These are phyloP conservation scores for Melanostoma scalare DNA, from an alignment of 2,888 invertebrate genomes.

Conservation along the genomic window DNA sequence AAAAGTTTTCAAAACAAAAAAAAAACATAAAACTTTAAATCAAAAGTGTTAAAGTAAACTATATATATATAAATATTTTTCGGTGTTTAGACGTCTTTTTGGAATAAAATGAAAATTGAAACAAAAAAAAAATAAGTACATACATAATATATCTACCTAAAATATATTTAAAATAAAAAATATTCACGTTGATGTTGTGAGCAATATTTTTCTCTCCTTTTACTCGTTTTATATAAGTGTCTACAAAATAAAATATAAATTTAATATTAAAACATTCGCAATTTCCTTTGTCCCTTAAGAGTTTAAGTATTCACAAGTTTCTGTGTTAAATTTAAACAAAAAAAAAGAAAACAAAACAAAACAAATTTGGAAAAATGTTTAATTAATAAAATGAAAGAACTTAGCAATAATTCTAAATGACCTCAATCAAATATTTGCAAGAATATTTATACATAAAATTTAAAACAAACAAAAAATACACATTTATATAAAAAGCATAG, in stretches of 20 bases:
- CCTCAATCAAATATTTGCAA: constrained; percentile 81
- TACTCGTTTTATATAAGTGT: constrained; percentile 74
- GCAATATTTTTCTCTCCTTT: constrained; percentile 76
- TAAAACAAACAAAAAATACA: constrained; percentile 73
- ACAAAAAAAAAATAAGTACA: constrained; percentile 67
- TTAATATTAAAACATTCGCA: constrained; percentile 74
- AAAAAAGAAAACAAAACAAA: constrained; percentile 42
- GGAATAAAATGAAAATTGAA: constrained; percentile 78
- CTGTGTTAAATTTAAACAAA: constrained; percentile 59
- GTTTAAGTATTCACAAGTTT: constrained; percentile 42
- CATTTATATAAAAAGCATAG: constrained; percentile 54
- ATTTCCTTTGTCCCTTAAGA: constrained; percentile 34
- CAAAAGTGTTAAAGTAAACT: constrained; percentile 73
- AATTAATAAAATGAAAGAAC: constrained; percentile 70
- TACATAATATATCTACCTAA: constrained; percentile 49
- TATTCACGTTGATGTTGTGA: constrained; percentile 82
- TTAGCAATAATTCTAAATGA: constrained; percentile 82
- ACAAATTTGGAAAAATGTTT: neutral
- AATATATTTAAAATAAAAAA: constrained; percentile 74
- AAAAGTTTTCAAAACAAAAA: constrained; percentile 61
- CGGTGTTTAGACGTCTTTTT: constrained; percentile 82
- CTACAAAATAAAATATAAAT: constrained; percentile 71
- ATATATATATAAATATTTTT: constrained; percentile 79
- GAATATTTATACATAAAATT: constrained; percentile 74
- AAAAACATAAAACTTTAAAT: constrained; percentile 75